Evolutionary conservation across 2,888 invertebrate genomes (phyloP), one percentile per base, ranked within the genome.

Genomic region (Halictus ligatus): DNA sequence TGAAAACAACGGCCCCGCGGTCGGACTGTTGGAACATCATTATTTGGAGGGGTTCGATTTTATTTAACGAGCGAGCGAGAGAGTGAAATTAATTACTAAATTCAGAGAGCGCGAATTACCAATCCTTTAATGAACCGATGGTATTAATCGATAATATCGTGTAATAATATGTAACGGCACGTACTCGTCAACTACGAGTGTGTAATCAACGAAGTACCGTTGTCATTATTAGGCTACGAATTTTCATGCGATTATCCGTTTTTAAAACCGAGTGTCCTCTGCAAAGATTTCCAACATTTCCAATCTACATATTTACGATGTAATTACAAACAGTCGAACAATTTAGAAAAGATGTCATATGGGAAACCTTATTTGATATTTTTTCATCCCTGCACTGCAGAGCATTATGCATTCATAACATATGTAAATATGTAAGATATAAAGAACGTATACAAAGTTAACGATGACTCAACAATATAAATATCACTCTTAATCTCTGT

Each of bases 1-100:
- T 10, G 21, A 40, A 64, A 74, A 48, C 71, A 74, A 58, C 18
- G n/a, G 21, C 21, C 3, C 48, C 4, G 29, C 21, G 64, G 71
- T 74, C 67, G 15, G 12, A 15, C 21, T 46, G 46, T 15, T 58
- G 58, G n/a, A 67, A 64, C 67, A 83, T 77, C 76, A 67, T 83
- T 73, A 83, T 67, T 74, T 25, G 15, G 43, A 77, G 48, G 54
- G 29, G 18, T 64, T 43, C 35, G 40, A 69, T 75, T 43, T 35
- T 48, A 12, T 60, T 67, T 64, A 48, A 48, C 29, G 48, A 67
- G 35, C 15, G 25, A 25, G 6, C 15, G 18, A 6, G 25, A 46
- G 13, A 8, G 15, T 6, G 8, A 18, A 71, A 40, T 43, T 58
- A 40, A 69, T 69, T 69, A 40, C n/a, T 12, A 69, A 21, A 69